Evolutionary conservation across 2,113 vertebrate species (phyloP).

Genomic region (Artemisiospiza belli): DNA sequence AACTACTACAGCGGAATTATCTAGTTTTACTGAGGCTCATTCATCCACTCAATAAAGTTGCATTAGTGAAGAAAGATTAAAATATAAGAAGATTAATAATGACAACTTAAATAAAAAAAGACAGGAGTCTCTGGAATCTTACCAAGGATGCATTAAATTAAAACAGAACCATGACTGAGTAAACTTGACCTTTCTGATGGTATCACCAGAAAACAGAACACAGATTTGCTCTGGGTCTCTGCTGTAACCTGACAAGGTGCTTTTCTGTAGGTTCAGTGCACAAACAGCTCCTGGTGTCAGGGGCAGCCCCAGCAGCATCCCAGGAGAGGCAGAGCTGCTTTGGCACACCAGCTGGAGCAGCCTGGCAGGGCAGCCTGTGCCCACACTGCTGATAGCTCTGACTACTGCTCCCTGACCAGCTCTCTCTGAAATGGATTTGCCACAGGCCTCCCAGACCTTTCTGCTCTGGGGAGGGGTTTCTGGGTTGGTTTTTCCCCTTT

Average conservation of each 20-base stretch:
- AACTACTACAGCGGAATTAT: not conserved
- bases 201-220: not conserved
- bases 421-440: not conserved
- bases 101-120: not conserved
- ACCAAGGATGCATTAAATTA: not conserved
- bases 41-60: not conserved
- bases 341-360: not conserved
- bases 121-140: not conserved
- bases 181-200: not conserved
- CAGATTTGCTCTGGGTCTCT: not conserved
- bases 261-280: not conserved
- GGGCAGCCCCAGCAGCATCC: not conserved
- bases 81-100: not conserved
- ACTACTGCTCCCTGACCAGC: not conserved
- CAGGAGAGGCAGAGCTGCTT: not conserved
- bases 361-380: not conserved
- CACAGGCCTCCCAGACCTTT: not conserved
- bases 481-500: rapidly evolving
- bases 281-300: not conserved
- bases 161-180: not conserved
- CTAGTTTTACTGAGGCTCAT: not conserved
- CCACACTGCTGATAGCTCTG: not conserved
- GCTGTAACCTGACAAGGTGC: not conserved
- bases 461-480: not conserved
- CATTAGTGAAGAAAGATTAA: not conserved